A percentile compares a stretch with the other conserved stretches of the same genome.
phyloP scores from a whole-genome alignment of 2,113 vertebrate species.

The Daubentonia madagascariensis region DNA sequence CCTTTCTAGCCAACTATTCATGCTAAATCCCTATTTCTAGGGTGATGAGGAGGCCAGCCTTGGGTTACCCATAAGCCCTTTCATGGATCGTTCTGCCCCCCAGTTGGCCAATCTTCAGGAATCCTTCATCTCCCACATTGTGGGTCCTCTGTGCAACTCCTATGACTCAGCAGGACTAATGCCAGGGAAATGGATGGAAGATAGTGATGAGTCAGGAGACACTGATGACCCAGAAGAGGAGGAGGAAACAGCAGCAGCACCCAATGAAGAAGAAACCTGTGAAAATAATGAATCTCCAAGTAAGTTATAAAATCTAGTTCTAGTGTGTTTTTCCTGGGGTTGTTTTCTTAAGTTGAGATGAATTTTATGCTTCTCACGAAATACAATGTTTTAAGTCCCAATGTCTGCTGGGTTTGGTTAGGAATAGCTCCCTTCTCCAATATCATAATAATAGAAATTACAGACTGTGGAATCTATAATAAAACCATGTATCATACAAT shows the following conservation, averaged over 20 bases:
- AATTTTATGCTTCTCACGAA: background rate
- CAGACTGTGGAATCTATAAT: background rate
- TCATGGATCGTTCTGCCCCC: constrained; percentile 97
- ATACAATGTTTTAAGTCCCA: background rate
- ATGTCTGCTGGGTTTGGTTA: background rate
- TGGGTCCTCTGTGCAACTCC: constrained; percentile 96
- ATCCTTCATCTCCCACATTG: constrained; percentile 99
- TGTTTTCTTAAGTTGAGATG: background rate
- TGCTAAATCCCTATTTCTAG: constrained; percentile 73
- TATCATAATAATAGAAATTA: background rate
- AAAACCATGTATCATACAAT: background rate
- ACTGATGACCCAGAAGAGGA: constrained; percentile 85
- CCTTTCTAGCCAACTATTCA: background rate
- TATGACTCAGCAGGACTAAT: constrained; percentile 95
- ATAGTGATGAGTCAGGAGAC: constrained; percentile 86
- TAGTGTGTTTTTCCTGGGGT: fast-evolving
- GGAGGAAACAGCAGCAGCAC: constrained; percentile 70
- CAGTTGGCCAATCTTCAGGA: constrained; percentile 98
- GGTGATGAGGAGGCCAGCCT: constrained; percentile 96
- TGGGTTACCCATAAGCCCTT: constrained; percentile 96
- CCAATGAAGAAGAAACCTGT: constrained; percentile 87
- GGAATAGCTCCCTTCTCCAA: background rate
- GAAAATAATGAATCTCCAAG: constrained; percentile 88
- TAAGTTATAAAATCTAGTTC: constrained; percentile 67
- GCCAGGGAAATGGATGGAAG: constrained; percentile 94